These are phyloP conservation scores for Pseudomyrmex dendroicus DNA, from an alignment of 1,140 invertebrate species.

Conservation along the genomic window DNA sequence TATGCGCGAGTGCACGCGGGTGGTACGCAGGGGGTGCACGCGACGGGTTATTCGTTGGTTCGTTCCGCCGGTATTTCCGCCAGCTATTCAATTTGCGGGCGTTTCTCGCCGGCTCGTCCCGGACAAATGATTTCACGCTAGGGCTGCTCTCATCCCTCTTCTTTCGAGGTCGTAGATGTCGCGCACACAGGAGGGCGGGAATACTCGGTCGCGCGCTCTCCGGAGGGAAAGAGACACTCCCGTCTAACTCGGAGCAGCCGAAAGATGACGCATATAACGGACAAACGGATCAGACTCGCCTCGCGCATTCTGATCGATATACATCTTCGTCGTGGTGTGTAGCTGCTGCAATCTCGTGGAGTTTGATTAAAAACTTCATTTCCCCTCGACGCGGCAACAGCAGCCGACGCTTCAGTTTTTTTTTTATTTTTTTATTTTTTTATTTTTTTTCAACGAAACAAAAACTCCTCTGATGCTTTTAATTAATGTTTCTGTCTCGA, in stretches of 20 bases:
- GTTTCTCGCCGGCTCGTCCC: conserved; percentile 73
- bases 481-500: neutral
- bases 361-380: conserved; percentile 57
- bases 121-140: conserved; percentile 76
- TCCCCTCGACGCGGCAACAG: neutral
- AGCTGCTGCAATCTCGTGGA: neutral
- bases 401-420: neutral
- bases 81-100: conserved; percentile 77
- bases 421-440: too few species aligned
- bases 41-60: conserved; percentile 74
- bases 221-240: conserved; percentile 35
- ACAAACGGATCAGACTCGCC: conserved; percentile 44
- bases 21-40: conserved; percentile 41
- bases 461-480: neutral
- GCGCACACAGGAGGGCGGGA: conserved; percentile 14
- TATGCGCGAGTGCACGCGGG: conserved; percentile 48
- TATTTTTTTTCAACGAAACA: too few species aligned
- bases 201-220: conserved; percentile 15
- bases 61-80: conserved; percentile 75
- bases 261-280: conserved; percentile 24
- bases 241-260: conserved; percentile 34
- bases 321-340: neutral
- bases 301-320: conserved; percentile 43
- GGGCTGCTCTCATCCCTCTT: conserved; percentile 62
- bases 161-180: conserved; percentile 63